These are phyloP conservation scores for Tipula helvola DNA, from an alignment of 2,888 invertebrate genomes.

Conservation along the genomic window DNA sequence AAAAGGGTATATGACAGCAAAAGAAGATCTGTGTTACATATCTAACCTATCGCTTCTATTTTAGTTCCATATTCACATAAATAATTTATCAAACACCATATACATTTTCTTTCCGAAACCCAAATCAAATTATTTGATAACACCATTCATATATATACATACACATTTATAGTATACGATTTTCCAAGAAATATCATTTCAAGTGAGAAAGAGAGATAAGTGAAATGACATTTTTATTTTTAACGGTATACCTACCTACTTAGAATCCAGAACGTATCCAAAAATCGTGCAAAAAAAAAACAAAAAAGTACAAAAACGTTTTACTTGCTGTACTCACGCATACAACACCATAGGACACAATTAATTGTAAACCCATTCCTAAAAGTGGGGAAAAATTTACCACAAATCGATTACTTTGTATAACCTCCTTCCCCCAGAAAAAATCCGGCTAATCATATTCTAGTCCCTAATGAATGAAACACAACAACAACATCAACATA, in stretches of 20 bases:
- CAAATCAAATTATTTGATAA: background rate
- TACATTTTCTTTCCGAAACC: background rate
- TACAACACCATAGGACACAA: background rate
- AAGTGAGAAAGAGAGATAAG: background rate
- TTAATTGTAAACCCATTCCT: background rate
- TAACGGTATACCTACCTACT: background rate
- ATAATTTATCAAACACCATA: background rate
- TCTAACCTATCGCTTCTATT: background rate
- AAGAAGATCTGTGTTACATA: background rate
- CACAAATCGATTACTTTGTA: background rate
- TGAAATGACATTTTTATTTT: background rate
- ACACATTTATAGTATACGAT: background rate
- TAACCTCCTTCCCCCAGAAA: background rate
- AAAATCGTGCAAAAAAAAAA: background rate
- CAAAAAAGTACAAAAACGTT: background rate
- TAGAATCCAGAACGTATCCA: background rate
- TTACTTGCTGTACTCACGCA: background rate
- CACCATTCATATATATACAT: background rate
- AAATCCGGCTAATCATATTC: background rate
- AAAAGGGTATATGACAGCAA: background rate
- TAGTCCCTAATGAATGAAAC: background rate
- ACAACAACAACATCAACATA: background rate
- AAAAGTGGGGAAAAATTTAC: background rate
- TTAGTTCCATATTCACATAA: background rate
- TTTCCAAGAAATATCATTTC: background rate